Conservation (phyloP, 1,140 invertebrate genomes). For the Teleogryllus occipitalis region DNA sequence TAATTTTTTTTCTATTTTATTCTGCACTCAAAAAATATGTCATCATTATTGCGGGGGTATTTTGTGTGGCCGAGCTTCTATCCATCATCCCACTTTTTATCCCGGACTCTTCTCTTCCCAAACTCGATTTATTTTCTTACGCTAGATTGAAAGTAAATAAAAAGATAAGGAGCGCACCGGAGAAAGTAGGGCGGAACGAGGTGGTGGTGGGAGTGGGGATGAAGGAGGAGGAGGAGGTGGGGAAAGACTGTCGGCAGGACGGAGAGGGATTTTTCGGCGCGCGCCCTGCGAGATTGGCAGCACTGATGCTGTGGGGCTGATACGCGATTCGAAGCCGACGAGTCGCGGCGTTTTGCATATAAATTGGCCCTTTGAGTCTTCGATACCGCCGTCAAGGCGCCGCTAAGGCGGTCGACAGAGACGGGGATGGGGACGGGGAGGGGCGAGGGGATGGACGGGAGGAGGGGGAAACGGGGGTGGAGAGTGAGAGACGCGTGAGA, state of each 20-base stretch:
- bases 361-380: not conserved
- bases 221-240: not conserved
- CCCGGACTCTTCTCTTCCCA: not conserved
- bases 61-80: not conserved
- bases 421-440: not conserved
- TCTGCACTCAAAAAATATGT: not conserved
- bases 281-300: not conserved
- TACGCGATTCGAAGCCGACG: not conserved
- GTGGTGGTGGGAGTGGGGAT: not conserved
- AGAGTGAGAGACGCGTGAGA: not conserved
- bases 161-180: not conserved
- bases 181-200: not conserved
- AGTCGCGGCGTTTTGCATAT: not conserved
- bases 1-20: not conserved
- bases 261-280: not conserved
- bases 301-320: not conserved
- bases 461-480: not conserved
- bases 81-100: not conserved
- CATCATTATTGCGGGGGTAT: not conserved
- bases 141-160: constrained; percentile 1
- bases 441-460: no score
- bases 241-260: no score
- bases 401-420: not conserved
- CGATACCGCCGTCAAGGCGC: not conserved
- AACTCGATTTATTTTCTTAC: constrained; percentile 1